Evolutionary conservation across 2,113 vertebrate genomes (phyloP).

Genomic region (Eptesicus fuscus): DNA sequence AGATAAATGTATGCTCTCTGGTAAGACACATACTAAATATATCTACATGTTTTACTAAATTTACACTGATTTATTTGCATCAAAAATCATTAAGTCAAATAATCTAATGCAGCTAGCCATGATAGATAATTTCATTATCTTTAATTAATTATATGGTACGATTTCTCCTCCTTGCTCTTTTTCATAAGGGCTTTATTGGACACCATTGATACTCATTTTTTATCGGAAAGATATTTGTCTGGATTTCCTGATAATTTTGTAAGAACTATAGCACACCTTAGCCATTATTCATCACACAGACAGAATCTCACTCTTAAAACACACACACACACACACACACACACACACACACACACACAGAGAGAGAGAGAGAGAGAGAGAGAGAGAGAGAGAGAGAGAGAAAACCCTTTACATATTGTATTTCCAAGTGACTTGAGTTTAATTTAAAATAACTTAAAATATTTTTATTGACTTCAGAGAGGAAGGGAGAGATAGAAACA

Average conservation of each 20-base stretch:
- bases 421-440: slow-evolving; percentile 40
- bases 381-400: too few relatives aligned
- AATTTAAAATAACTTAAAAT: slow-evolving; percentile 33
- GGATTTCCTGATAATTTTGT: slow-evolving; percentile 10
- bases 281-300: slow-evolving; percentile 28
- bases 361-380: too few relatives aligned
- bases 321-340: neutral
- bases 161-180: neutral
- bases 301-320: neutral
- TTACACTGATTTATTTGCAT: neutral
- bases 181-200: neutral
- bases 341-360: too few relatives aligned
- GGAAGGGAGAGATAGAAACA: too few relatives aligned
- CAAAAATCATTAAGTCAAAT: neutral
- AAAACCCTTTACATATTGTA: neutral
- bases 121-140: neutral
- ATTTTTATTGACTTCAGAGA: too few relatives aligned
- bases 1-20: neutral
- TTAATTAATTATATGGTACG: neutral
- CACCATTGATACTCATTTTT: neutral
- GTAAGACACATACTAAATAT: neutral
- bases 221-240: slow-evolving; percentile 34
- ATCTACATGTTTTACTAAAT: neutral
- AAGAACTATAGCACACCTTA: neutral
- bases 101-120: neutral